Percentiles rank a stretch among this genome's conserved stretches.
Conservation (phyloP, 2,113 vertebrate species). For the Labrus mixtus region DNA sequence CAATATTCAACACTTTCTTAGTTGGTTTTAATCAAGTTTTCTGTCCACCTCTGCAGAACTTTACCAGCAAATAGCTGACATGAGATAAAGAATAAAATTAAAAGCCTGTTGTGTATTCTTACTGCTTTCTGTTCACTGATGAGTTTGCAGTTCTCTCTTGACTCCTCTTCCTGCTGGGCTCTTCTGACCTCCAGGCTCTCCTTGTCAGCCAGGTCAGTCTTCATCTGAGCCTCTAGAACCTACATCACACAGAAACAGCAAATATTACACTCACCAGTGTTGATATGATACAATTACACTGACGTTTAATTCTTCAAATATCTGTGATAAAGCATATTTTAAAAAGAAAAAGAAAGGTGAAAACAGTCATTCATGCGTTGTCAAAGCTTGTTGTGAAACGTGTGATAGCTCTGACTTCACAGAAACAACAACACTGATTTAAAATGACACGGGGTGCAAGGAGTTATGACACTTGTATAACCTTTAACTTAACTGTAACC, state of each 20-base stretch:
- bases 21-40: background rate
- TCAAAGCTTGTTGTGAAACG: constrained; percentile 23
- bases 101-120: constrained; percentile 53
- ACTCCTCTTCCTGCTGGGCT: constrained; percentile 93
- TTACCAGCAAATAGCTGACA: background rate
- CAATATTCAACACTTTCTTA: background rate
- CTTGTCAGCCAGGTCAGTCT: constrained; percentile 94
- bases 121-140: constrained; percentile 98
- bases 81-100: background rate
- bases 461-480: background rate
- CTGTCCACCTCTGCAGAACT: background rate
- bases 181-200: constrained; percentile 92
- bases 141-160: constrained; percentile 94
- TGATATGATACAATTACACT: constrained; percentile 17
- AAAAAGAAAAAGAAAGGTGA: background rate
- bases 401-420: constrained; percentile 28
- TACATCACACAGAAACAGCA: constrained; percentile 62
- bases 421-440: constrained; percentile 28
- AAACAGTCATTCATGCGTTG: constrained; percentile 43
- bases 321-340: constrained; percentile 1
- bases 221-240: constrained; percentile 97
- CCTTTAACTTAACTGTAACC: background rate
- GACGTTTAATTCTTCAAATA: background rate
- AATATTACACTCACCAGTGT: background rate
- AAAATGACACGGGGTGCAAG: constrained; percentile 14